Percentiles rank a stretch among this genome's conserved stretches.
phyloP scores from a whole-genome alignment of 2,888 invertebrate genomes.

The Chaetogeoica ovagalla region DNA sequence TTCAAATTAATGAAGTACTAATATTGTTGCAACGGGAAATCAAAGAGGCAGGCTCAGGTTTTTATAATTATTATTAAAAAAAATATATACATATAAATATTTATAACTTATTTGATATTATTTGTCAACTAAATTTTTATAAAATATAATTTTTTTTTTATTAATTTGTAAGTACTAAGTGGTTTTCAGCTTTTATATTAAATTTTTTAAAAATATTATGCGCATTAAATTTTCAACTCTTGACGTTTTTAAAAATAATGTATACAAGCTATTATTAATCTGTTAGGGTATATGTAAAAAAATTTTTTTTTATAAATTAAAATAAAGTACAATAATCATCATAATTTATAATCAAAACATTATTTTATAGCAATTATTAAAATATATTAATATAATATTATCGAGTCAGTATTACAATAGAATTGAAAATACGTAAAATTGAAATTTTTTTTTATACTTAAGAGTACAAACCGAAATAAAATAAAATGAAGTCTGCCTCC shows the following conservation, averaged over 20 bases:
- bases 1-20: conserved; percentile 1
- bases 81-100: not conserved
- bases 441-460: conserved; percentile 10
- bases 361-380: not conserved
- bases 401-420: conserved; percentile 9
- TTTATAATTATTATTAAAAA: not conserved
- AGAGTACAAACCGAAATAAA: conserved; percentile 28
- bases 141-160: too few species aligned
- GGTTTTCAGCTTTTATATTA: not conserved
- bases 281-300: not conserved
- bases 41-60: not conserved
- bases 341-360: not conserved
- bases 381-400: not conserved
- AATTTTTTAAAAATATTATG: too few species aligned
- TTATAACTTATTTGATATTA: not conserved
- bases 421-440: not conserved
- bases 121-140: not conserved
- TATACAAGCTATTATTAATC: too few species aligned
- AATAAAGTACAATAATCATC: not conserved
- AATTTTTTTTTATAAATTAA: not conserved
- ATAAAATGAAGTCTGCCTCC: conserved; percentile 36
- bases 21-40: conserved; percentile 31
- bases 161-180: not conserved
- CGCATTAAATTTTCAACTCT: too few species aligned
- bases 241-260: too few species aligned